phyloP scores from a whole-genome alignment of 2,113 vertebrate genomes.

The Ornithorhynchus anatinus region DNA sequence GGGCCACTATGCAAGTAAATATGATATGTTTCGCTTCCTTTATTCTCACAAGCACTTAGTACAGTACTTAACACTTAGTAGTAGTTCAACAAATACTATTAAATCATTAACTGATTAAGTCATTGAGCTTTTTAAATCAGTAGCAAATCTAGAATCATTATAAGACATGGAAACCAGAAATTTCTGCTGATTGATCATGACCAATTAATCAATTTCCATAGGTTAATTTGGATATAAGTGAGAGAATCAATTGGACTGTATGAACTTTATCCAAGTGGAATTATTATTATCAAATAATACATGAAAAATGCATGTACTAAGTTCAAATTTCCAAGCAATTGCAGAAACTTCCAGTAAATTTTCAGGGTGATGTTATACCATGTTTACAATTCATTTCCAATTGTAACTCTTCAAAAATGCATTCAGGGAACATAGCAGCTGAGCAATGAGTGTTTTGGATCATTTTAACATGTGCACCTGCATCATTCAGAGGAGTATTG shows the following conservation, averaged over 20 bases:
- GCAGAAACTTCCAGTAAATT: not conserved
- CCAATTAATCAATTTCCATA: not conserved
- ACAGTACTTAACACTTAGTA: too few species aligned
- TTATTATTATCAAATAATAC: not conserved
- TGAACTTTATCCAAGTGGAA: not conserved
- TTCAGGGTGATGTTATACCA: conserved; percentile 1
- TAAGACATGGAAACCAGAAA: too few species aligned
- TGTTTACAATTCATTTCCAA: not conserved
- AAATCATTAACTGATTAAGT: too few species aligned
- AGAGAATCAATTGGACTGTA: not conserved
- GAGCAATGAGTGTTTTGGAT: not conserved
- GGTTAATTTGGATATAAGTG: not conserved
- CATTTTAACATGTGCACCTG: conserved; percentile 20
- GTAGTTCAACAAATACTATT: too few species aligned
- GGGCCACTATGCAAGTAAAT: too few species aligned
- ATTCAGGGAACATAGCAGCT: not conserved
- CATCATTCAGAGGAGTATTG: not conserved
- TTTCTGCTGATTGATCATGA: too few species aligned
- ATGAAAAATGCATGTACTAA: not conserved
- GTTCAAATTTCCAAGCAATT: conserved; percentile 5
- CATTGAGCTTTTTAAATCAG: too few species aligned
- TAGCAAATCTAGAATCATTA: too few species aligned
- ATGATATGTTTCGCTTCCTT: too few species aligned
- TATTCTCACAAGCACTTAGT: too few species aligned
- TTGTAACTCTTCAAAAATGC: not conserved